Base-by-base conservation (phyloP, 2,888 invertebrate genomes). In the Andrena haemorrhoa region DNA sequence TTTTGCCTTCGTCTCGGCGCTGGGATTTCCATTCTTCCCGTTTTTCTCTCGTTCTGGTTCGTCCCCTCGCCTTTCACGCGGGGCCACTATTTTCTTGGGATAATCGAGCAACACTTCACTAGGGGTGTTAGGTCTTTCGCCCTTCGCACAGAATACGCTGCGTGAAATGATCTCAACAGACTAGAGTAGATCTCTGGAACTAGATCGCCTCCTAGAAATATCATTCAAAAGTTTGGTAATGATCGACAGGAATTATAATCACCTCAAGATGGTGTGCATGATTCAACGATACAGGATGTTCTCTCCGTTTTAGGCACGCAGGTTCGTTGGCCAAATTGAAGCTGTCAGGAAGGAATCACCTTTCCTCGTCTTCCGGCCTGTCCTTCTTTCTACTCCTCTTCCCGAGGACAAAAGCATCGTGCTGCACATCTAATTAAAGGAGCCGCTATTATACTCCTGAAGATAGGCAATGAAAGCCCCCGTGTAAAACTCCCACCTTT, bases 371-470 rank as follows among this genome's bases (percentile, higher is more conserved):
- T 33, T 10, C 65, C 20, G 35, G 26, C 49, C 23, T 10, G 53
- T 33, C 69, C 16, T 16, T 47, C 2, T 33, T 31, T 23, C 26
- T 33, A 31, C 47, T 63, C 64, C 33, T 70, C 70, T 76, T 66
- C 75, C 35, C 70, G 53, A 63, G 72, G 79, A 87, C 85, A 87
- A 87, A 85, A 88, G 87, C 81, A 82, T 73, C 66, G 70, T 79
- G 72, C 78, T 75, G 88, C 82, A 79, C 83, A 89, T 89, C 86
- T 90, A 90, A 90, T 89, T 88, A 89, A 86, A 84, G 77, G 79
- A 82, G 82, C 81, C 58, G 74, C 85, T 86, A 88, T 90, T 90
- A 88, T 85, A 82, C 75, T 65, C 80, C 81, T 84, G 91, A 88
- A 86, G 88, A 86, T 86, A 80, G 86, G 78, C 87, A 90, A 89